phyloP scores from a whole-genome alignment of 2,797 vertebrate species.

The Pseudopleuronectes americanus region DNA sequence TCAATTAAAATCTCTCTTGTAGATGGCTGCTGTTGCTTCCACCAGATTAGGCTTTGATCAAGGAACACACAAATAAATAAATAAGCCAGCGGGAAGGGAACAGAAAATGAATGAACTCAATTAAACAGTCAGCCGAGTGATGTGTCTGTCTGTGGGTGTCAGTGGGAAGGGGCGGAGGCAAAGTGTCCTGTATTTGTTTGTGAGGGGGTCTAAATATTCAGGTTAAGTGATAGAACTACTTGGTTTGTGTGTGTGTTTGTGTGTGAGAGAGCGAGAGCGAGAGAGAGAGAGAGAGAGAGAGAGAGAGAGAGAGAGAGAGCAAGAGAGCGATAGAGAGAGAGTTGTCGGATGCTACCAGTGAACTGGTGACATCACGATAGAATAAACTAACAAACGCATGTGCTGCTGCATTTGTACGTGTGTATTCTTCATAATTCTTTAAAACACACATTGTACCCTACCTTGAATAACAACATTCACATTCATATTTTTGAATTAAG shows the following conservation, averaged over 20 bases:
- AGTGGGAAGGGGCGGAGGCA: constrained; percentile 5
- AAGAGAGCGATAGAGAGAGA: background rate
- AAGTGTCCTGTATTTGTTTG: constrained; percentile 17
- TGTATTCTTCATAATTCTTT: background rate
- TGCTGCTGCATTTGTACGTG: background rate
- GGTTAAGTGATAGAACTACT: background rate
- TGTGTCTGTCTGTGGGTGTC: constrained; percentile 13
- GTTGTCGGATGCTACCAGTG: background rate
- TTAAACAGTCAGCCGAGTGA: constrained; percentile 55
- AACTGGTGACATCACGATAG: constrained; percentile 2
- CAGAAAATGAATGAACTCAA: constrained; percentile 69
- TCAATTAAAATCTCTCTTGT: constrained; percentile 79
- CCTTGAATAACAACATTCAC: background rate
- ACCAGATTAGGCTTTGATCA: constrained; percentile 76
- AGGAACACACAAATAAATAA: constrained; percentile 75
- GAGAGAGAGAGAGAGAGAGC: background rate
- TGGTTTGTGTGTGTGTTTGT: background rate
- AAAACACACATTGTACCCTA: background rate
- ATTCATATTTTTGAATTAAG: background rate
- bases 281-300: too few species aligned
- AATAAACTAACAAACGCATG: background rate
- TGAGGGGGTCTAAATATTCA: background rate
- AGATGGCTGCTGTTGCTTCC: constrained; percentile 72
- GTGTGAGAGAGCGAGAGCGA: background rate
- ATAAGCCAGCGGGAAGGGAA: constrained; percentile 64